Base-by-base conservation (phyloP, 2,113 vertebrate species). In the Probosciger aterrimus region DNA sequence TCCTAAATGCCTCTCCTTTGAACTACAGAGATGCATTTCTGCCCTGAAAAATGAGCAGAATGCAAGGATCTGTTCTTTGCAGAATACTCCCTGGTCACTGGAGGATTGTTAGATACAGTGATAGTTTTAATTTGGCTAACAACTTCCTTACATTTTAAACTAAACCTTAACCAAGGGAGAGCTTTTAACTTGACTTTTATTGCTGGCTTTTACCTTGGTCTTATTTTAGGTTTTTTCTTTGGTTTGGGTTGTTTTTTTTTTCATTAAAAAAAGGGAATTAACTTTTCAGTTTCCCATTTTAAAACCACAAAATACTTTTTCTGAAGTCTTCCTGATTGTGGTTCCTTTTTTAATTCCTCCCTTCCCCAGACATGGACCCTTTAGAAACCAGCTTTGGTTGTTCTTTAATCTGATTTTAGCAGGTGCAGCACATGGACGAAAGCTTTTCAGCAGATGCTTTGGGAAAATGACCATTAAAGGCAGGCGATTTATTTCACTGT, bases 331-430 rank as follows among this genome's bases (percentile, higher is more conserved):
- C 37, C 31, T 55, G 35, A 46, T 53, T 78, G 43, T 0, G 0
- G 30, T 25, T 79, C 37, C 33, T 62, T 86, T 88, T 82, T 82
- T 37, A 90, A 76, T 68, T 88, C 37, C 63, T 43, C 35, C 22
- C 22, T 63, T 31, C 39, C 69, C 33, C 50, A 75, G 53, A 78
- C 9, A 53, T 1, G 23, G 80, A 65, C 62, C n/a, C 64, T 86
- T 95, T 84, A 89, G 35, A 91, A 94, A 95, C 84, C 62, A 82
- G 88, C 67, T 94, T 91, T 91, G 44, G 28, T 73, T 60, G 39
- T 74, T 90, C 73, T 93, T 92, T 89, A 92, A 92, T 93, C 77
- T 97, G 93, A 94, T 95, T 96, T 97, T 91, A 96, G 95, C 96
- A 97, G 96, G 95, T 95, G 96, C 77, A 93, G 93, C 88, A 89